These are phyloP conservation scores for Heliconius ismenius DNA, from an alignment of 2,888 invertebrate species.

Conservation along the genomic window DNA sequence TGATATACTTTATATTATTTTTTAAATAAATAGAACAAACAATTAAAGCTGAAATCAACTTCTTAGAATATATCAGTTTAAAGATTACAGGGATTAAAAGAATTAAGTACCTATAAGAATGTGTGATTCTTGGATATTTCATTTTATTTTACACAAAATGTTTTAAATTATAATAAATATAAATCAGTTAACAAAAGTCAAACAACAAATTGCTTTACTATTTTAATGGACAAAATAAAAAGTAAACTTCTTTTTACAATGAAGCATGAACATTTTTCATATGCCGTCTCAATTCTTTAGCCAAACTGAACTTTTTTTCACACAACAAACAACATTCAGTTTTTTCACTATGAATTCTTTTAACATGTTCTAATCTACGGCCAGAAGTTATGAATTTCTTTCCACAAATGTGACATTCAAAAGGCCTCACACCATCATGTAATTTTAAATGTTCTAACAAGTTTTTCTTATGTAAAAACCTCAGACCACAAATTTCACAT, in stretches of 20 bases:
- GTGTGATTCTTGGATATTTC: too few relatives aligned
- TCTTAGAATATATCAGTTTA: too few relatives aligned
- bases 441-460: slow-evolving; percentile 59
- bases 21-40: neutral
- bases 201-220: neutral
- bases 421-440: slow-evolving; percentile 59
- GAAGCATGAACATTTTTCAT: slow-evolving; percentile 54
- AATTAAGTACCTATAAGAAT: neutral
- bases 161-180: neutral
- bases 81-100: neutral
- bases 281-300: slow-evolving; percentile 62
- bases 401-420: slow-evolving; percentile 57
- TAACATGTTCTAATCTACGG: slow-evolving; percentile 60
- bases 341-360: slow-evolving; percentile 60
- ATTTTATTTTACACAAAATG: neutral
- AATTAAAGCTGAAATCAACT: too few relatives aligned
- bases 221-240: neutral
- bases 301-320: slow-evolving; percentile 61
- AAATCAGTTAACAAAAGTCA: neutral
- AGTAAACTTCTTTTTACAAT: slow-evolving; percentile 1
- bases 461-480: slow-evolving; percentile 58
- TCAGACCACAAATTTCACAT: slow-evolving; percentile 63
- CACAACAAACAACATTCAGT: slow-evolving; percentile 57
- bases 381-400: slow-evolving; percentile 60
- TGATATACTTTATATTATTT: neutral